These are phyloP conservation scores for Leptonema lineaticorne DNA, from an alignment of 1,140 invertebrate genomes.

Conservation along the genomic window DNA sequence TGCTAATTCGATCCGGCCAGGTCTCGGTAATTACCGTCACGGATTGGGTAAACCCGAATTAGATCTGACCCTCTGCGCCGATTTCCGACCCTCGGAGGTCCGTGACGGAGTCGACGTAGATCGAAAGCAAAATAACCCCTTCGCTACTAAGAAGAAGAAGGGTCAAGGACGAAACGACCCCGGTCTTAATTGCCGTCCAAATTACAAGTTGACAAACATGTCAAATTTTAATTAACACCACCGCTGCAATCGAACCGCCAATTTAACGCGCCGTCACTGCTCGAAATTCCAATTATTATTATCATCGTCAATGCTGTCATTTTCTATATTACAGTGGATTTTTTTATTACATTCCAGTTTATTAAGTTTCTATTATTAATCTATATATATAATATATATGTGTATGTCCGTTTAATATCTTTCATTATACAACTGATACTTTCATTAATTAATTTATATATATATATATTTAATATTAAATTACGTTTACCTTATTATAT, in stretches of 20 bases:
- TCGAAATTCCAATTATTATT: not conserved
- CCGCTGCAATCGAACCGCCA: not conserved
- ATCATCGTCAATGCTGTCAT: not conserved
- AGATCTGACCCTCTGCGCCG: slow-evolving; percentile 17
- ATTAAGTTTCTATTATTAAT: too few species aligned
- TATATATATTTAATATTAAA: too few species aligned
- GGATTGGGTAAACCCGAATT: slow-evolving; percentile 24
- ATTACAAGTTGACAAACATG: slow-evolving; percentile 20
- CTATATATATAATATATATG: too few species aligned
- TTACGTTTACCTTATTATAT: too few species aligned
- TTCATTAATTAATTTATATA: too few species aligned
- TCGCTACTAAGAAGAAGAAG: not conserved
- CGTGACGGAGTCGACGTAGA: not conserved
- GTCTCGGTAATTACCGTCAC: slow-evolving; percentile 22
- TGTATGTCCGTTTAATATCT: too few species aligned
- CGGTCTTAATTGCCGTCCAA: not conserved
- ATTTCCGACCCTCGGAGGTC: not conserved
- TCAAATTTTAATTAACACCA: slow-evolving; percentile 22
- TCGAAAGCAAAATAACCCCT: not conserved
- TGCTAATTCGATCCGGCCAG: slow-evolving; percentile 29
- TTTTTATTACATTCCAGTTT: too few species aligned
- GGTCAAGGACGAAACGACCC: not conserved
- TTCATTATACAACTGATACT: too few species aligned
- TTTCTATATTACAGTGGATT: too few species aligned
- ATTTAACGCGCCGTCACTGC: not conserved